Evolutionary conservation across 2,113 vertebrate genomes (phyloP), one percentile per base, ranked within the genome.

Genomic region (Pteropus alecto): DNA sequence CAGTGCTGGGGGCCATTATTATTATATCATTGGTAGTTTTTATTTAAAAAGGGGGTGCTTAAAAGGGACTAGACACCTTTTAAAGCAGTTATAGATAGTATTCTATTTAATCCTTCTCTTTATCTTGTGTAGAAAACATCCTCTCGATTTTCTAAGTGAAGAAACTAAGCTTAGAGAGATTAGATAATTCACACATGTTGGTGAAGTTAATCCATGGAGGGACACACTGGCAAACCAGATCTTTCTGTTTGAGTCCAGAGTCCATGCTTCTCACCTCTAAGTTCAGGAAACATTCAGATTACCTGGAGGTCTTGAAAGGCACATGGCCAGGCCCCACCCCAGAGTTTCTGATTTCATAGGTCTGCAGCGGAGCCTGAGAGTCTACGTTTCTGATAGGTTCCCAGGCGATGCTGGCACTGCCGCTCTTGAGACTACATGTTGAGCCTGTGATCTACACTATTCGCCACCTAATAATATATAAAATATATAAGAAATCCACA

Each of bases 1-100:
- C 19, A 8, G 26, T 11, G 14, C 16, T 30, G 18, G 28, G 4
- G 26, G 12, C 7, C 28, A 0, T n/a, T 6, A 11, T 28, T 12
- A 21, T 48, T n/a, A 35, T 12, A 3, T 30, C 1, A 1, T 5
- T 12, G 38, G n/a, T 16, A 19, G 33, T 18, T 89, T 87, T 90
- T 28, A 5, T 6, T 76, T 30, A 7, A 68, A 16, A 28, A 46
- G 22, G 58, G 26, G 8, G 0, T 15, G 19, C 16, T 70, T 43
- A 12, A 70, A 76, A 83, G 30, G 41, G 15, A 28, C 9, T 5
- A 19, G n/a, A 30, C 7, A 26, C 48, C 48, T 76, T 87, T 18
- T 46, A 54, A 77, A 71, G 41, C 43, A 67, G 24, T 26, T 33
- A 2, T 21, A 77, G 30, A n/a, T 0, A 1, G 22, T 26, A n/a